Base-by-base conservation (phyloP, 2,888 invertebrate species). In the Cetonia aurata region DNA sequence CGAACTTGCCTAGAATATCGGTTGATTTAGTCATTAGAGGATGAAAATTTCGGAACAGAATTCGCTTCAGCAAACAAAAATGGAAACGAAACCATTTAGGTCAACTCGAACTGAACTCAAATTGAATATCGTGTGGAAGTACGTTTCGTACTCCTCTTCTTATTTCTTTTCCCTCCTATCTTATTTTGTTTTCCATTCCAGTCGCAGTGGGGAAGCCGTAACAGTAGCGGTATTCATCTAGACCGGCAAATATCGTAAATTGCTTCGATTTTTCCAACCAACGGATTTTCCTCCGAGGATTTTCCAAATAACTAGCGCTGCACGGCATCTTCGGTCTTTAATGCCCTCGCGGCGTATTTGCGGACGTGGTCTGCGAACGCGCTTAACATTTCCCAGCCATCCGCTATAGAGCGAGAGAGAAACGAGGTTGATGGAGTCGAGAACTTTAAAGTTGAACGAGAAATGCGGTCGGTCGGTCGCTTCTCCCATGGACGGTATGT, bases 191-290 rank as follows among this genome's bases (percentile, higher is more conserved):
- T 25, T 31, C 12, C 25, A 53, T 53, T 19, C 25, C 52, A 1
- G 25, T 25, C 1, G 25, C 25, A 25, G 31, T 25, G 12, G 25
- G 52, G 52, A 53, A 53, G 25, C 31, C 25, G 12, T 53, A 53
- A n/a, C 3, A 37, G 55, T 37, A 37, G 33, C 37, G 55, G 15
- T 56, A 56, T 56, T 56, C 55, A 56, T 56, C 13, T 37, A 37
- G 37, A 56, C 55, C 37, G 55, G 55, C 55, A 56, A 56, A 56
- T 56, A 56, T 56, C 55, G 55, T 56, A 56, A 56, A 56, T 56
- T 31, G 55, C 41, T 56, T 56, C 55, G 55, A 56, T 56, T 37
- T 37, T 56, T 56, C 37, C 37, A 56, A 15, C 55, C n/a, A 44
- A 56, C 55, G 55, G 55, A 56, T 56, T 56, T 56, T 37, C 15